Evolutionary conservation across 2,888 invertebrate species (phyloP), one percentile per base, ranked within the genome.

Genomic region (Ceratothoa steindachneri): DNA sequence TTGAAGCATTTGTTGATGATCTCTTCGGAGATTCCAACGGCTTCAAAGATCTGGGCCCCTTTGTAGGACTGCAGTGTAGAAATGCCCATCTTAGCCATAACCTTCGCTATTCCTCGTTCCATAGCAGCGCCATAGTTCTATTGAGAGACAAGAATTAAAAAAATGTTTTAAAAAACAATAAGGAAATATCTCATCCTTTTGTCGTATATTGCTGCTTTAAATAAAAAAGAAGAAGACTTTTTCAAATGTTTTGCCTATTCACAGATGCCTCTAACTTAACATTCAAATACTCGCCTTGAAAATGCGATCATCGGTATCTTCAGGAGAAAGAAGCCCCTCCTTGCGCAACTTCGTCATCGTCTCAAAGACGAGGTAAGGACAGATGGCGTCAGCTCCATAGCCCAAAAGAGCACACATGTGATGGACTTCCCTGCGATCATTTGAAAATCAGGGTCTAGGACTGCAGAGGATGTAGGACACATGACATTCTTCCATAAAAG

Each of bases 81-180:
- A 83, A 99, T 99, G 73, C 99, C 99, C 99, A 99, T 99, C 85
- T 99, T 99, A 3, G 99, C 98, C 98, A 99, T 99, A 41, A 90
- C 94, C 85, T 95, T 95, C 68, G 91, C 89, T 81, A 93, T 91
- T 68, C 97, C 97, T 0, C 94, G 90, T 82, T 95, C 95, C 83
- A 93, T 91, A 53, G 97, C 95, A 80, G 91, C 91, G 55, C 94
- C 90, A 85, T 97, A 99, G 81, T 96, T 89, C 85, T 88, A 73
- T 30, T 19, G 28, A 2, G 15, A 67, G 15, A 30, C 67, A 30
- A 67, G 9, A 12, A 12, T 30, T 0, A 4, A 1, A 27, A 24
- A 4, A 67, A 12, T n/a, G n/a, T n/a, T n/a, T 7, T 0, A 60
- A 60, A 15, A 2, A 19, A n/a, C 2, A n/a, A n/a, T n/a, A n/a